Percentiles rank a stretch among this genome's conserved stretches.
Evolutionary conservation across 2,888 invertebrate species (phyloP).

Genomic region (Andrena chrysosceles): DNA sequence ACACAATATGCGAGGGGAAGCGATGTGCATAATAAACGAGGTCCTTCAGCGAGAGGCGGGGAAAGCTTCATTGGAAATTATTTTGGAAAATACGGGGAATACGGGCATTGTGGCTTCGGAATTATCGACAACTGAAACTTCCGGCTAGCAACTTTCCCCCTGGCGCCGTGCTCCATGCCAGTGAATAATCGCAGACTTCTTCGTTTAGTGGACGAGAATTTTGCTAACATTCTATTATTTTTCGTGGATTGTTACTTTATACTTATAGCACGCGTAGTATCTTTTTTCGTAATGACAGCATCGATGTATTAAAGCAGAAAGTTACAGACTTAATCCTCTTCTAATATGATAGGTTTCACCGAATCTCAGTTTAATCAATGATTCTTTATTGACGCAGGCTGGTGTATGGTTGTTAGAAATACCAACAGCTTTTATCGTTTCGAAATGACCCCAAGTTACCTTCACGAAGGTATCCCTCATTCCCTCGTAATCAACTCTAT

Average conservation of each 20-base stretch:
- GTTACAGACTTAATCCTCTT: background rate
- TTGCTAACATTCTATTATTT: conserved; percentile 3
- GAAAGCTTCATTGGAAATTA: conserved; percentile 7
- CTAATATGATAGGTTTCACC: background rate
- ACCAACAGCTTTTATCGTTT: conserved; percentile 16
- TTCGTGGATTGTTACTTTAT: background rate
- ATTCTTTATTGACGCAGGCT: conserved; percentile 9
- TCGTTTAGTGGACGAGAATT: conserved; percentile 2
- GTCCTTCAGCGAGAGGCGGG: conserved; percentile 2
- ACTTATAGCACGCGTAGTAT: background rate
- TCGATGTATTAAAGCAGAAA: background rate
- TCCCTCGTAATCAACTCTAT: background rate
- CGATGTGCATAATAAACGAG: conserved; percentile 24
- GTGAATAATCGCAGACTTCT: conserved; percentile 17
- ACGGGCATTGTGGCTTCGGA: conserved; percentile 1
- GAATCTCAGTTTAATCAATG: background rate
- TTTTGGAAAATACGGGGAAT: conserved; percentile 18
- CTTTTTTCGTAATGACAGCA: too few relatives aligned
- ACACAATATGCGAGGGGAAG: background rate
- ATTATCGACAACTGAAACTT: conserved; percentile 7
- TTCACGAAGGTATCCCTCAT: conserved; percentile 4
- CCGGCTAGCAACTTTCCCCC: background rate
- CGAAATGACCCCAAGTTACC: conserved; percentile 16
- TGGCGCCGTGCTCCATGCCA: background rate
- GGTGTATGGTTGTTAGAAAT: conserved; percentile 2